These are phyloP conservation scores for Phyllotreta cruciferae DNA, from an alignment of 2,888 invertebrate species.

Conservation along the genomic window DNA sequence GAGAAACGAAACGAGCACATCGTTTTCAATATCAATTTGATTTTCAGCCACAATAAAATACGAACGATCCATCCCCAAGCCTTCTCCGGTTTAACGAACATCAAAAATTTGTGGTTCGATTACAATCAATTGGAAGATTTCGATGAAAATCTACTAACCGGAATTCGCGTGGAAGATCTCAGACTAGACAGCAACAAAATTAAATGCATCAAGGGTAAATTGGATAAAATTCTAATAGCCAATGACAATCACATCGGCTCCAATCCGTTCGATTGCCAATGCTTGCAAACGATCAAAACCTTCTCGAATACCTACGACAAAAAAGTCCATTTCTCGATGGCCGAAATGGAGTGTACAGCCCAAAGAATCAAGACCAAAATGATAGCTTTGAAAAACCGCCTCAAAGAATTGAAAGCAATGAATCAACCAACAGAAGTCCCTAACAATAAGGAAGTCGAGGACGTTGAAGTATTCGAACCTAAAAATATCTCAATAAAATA, in stretches of 20 bases:
- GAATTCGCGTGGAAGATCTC: slow-evolving; percentile 43
- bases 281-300: slow-evolving; percentile 44
- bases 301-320: slow-evolving; percentile 43
- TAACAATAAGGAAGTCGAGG: slow-evolving; percentile 15
- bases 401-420: slow-evolving; percentile 40
- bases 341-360: slow-evolving; percentile 47
- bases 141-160: slow-evolving; percentile 39
- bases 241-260: slow-evolving; percentile 44
- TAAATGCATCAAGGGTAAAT: slow-evolving; percentile 44
- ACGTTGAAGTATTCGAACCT: slow-evolving; percentile 4
- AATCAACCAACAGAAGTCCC: slow-evolving; percentile 11
- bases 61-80: slow-evolving; percentile 42
- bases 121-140: slow-evolving; percentile 44
- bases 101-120: slow-evolving; percentile 50
- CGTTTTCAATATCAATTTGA: slow-evolving; percentile 43
- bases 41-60: slow-evolving; percentile 50
- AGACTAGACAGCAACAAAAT: slow-evolving; percentile 46
- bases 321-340: slow-evolving; percentile 42
- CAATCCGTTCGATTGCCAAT: slow-evolving; percentile 48
- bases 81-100: slow-evolving; percentile 44
- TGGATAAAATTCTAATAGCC: slow-evolving; percentile 45
- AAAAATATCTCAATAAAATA: background rate
- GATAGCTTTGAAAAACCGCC: slow-evolving; percentile 40
- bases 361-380: slow-evolving; percentile 45
- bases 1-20: slow-evolving; percentile 42